These are phyloP conservation scores for Osmerus eperlanus DNA, from an alignment of 2,113 vertebrate species.

Conservation along the genomic window DNA sequence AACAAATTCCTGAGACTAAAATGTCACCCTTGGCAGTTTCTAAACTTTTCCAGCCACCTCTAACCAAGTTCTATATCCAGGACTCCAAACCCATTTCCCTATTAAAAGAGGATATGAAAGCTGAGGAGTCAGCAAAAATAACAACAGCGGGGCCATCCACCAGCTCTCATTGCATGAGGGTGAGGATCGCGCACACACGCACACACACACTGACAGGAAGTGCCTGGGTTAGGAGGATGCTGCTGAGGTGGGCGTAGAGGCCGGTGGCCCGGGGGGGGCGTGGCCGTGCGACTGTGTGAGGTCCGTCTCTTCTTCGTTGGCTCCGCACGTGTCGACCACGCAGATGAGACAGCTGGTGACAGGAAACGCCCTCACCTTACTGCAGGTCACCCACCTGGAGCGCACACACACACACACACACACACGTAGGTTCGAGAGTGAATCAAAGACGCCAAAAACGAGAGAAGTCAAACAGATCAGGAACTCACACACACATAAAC, in stretches of 20 bases:
- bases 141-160: too few species aligned
- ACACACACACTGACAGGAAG: background rate
- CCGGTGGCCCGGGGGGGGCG: background rate
- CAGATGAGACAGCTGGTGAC: constrained; percentile 96
- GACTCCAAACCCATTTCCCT: too few species aligned
- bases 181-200: background rate
- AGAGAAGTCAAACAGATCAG: background rate
- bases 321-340: constrained; percentile 94
- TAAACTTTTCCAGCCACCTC: too few species aligned
- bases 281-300: constrained; percentile 57
- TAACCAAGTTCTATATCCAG: too few species aligned
- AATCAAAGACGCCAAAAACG: background rate
- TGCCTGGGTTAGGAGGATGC: constrained; percentile 27
- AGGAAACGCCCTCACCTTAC: constrained; percentile 92
- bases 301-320: constrained; percentile 85
- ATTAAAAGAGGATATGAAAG: too few species aligned
- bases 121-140: too few species aligned
- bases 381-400: constrained; percentile 80
- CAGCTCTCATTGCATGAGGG: too few species aligned
- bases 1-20: too few species aligned
- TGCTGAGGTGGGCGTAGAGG: constrained; percentile 26
- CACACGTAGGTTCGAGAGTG: background rate
- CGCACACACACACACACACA: background rate
- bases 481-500: constrained; percentile 36
- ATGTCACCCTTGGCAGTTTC: too few species aligned